Evolutionary conservation across 1,140 invertebrate genomes (phyloP), one percentile per base, ranked within the genome.

Genomic region (Drosophila ercepeae): DNA sequence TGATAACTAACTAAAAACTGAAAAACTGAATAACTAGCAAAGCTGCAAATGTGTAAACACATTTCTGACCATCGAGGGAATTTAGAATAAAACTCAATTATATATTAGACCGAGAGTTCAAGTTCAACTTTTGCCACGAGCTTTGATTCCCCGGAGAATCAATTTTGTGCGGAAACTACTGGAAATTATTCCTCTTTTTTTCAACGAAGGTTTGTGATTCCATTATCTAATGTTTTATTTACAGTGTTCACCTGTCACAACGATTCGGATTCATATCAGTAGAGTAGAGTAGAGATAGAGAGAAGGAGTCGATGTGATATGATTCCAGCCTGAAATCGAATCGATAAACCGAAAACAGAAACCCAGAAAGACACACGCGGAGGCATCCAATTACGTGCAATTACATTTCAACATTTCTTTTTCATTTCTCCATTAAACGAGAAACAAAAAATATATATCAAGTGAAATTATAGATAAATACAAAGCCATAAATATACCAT

Each of bases 301-400:
- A 25, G 27, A 48, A 39, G 29, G 18, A 21, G 23, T 23, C n/a
- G 55, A 13, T 57, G 52, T 32, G 46, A 65, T 65, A 45, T 7
- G 39, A 16, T 36, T 29, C 27, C 41, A 27, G 34, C 41, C 27
- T 45, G 42, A 48, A n/a, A n/a, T n/a, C n/a, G 50, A 70, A 70
- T 69, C 51, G 52, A 70, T 70, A 69, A 69, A 70, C 32, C 41
- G 57, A 57, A 39, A 39, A 39, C 14, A 14, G 14, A 39, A 67
- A 34, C 16, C 36, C n/a, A 44, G 60, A 67, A 52, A 52, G 39
- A 50, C 49, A 69, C 25, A 58, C 67, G 45, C 51, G 51, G 32
- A 19, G 44, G 36, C 45, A 42, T 54, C 52, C 65, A 70, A 70
- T 70, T 70, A 70, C 67, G 64, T 70, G 67, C 64, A 70, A 70